phyloP scores from a whole-genome alignment of 2,888 invertebrate species.

The Morinoia aosen region DNA sequence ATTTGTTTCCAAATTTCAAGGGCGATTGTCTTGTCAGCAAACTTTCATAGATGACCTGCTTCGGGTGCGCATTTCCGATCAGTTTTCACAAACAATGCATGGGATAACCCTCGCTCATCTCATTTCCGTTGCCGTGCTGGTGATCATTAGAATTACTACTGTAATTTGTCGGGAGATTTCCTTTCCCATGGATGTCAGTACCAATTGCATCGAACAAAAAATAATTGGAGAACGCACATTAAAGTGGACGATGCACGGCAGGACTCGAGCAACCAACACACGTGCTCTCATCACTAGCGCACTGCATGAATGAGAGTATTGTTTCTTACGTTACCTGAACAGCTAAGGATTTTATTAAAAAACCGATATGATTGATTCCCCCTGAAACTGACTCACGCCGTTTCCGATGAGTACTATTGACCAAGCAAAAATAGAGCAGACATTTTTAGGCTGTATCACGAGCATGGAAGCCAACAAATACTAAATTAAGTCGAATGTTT shows the following conservation, averaged over 20 bases:
- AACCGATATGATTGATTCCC: neutral
- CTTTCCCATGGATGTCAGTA: neutral
- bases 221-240: neutral
- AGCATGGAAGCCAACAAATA: neutral
- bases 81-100: neutral
- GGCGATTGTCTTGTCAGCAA: neutral
- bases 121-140: neutral
- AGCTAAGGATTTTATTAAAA: neutral
- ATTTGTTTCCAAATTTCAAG: neutral
- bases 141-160: neutral
- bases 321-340: neutral
- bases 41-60: neutral
- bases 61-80: neutral
- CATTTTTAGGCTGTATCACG: neutral
- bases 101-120: neutral
- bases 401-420: neutral
- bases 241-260: neutral
- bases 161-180: neutral
- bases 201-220: neutral
- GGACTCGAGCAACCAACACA: neutral
- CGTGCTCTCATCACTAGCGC: neutral
- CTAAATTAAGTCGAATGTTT: neutral
- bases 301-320: neutral
- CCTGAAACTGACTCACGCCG: neutral
- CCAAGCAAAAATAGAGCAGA: neutral